phyloP scores from a whole-genome alignment of 2,113 vertebrate genomes.

The Sapayoa aenigma region DNA sequence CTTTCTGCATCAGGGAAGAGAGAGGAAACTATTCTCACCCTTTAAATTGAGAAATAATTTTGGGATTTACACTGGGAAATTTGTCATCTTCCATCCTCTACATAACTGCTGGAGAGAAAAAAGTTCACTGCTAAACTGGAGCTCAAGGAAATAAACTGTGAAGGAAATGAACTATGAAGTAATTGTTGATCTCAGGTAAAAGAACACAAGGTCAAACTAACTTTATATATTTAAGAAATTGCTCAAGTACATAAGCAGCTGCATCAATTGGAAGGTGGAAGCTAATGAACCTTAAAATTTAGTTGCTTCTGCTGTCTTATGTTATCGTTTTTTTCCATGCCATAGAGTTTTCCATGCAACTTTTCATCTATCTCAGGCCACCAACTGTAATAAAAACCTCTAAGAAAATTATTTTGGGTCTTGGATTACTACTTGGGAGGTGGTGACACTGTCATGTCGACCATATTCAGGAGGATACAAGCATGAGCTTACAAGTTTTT shows the following conservation, averaged over 20 bases:
- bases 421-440: background rate
- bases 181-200: background rate
- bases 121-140: background rate
- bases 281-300: background rate
- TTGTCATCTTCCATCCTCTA: background rate
- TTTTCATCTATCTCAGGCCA: background rate
- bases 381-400: background rate
- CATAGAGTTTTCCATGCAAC: background rate
- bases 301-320: background rate
- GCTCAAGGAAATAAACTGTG: background rate
- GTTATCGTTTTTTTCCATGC: background rate
- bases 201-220: background rate
- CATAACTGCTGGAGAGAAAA: background rate
- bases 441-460: background rate
- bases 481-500: background rate
- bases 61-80: background rate
- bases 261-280: background rate
- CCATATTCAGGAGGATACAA: background rate
- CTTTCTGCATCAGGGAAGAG: background rate
- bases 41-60: background rate
- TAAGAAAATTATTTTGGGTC: background rate
- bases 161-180: background rate
- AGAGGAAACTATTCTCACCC: background rate
- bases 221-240: background rate
- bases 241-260: background rate